A percentile compares a stretch with the other conserved stretches of the same genome.
Evolutionary conservation across 2,113 vertebrate genomes (phyloP).

Genomic region (Apteryx owenii): DNA sequence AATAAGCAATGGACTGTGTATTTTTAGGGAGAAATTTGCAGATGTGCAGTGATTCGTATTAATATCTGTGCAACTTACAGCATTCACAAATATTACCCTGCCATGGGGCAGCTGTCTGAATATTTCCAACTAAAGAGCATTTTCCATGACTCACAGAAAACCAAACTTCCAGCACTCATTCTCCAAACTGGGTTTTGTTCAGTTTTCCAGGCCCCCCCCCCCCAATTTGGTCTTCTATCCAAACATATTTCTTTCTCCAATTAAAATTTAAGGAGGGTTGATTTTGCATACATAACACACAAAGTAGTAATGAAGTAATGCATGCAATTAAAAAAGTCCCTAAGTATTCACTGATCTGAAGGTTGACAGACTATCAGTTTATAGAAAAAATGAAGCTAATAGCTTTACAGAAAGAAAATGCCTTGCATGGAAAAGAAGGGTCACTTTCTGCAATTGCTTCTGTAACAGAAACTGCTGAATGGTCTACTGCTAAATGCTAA

Average conservation of each 20-base stretch:
- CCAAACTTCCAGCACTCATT: background rate
- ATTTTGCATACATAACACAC: background rate
- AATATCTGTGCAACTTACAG: background rate
- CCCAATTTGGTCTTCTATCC: background rate
- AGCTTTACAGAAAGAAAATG: background rate
- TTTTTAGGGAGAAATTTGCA: slow-evolving; percentile 36
- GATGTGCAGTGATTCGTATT: background rate
- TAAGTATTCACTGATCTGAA: slow-evolving; percentile 13
- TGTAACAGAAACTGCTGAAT: background rate
- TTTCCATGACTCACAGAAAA: background rate
- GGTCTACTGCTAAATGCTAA: background rate
- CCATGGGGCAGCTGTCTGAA: background rate
- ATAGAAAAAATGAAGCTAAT: background rate
- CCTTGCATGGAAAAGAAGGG: background rate
- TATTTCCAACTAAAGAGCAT: background rate
- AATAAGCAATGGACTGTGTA: slow-evolving; percentile 20
- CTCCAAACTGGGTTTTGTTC: background rate
- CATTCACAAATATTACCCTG: background rate
- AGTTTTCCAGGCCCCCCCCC: background rate
- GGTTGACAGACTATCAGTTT: slow-evolving; percentile 4
- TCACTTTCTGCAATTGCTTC: background rate
- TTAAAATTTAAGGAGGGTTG: slow-evolving; percentile 59
- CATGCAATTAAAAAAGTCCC: slow-evolving; percentile 33
- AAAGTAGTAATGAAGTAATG: background rate
- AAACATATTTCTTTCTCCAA: slow-evolving; percentile 59